A percentile compares a stretch with the other conserved stretches of the same genome.
phyloP scores from a whole-genome alignment of 2,797 vertebrate genomes.

The Eulemur mongoz region DNA sequence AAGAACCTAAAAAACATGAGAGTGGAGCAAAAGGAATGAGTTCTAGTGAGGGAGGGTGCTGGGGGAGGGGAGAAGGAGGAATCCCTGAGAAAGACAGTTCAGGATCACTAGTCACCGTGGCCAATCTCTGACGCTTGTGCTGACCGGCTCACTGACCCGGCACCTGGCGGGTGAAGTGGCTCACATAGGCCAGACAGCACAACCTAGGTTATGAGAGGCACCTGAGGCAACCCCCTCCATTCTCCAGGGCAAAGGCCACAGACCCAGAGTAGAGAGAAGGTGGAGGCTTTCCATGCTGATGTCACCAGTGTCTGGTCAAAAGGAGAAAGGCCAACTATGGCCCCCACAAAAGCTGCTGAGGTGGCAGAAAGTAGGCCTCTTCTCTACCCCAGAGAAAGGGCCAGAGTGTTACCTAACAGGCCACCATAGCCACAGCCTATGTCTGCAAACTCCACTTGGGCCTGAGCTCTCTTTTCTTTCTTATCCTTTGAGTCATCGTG shows the following conservation, averaged over 20 bases:
- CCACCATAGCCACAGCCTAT: slow-evolving; percentile 97
- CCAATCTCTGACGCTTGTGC: slow-evolving; percentile 74
- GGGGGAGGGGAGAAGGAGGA: neutral
- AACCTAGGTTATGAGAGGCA: slow-evolving; percentile 23
- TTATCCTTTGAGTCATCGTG: slow-evolving; percentile 75
- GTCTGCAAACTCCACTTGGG: slow-evolving; percentile 94
- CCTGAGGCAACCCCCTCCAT: slow-evolving; percentile 49
- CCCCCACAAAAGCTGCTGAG: slow-evolving; percentile 55
- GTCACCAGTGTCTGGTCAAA: slow-evolving; percentile 52
- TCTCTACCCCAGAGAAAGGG: neutral
- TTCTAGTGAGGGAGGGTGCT: neutral
- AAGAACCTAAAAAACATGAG: neutral
- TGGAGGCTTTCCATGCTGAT: slow-evolving; percentile 32
- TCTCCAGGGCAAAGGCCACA: slow-evolving; percentile 62
- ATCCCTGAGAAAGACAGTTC: slow-evolving; percentile 71
- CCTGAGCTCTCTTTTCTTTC: slow-evolving; percentile 53
- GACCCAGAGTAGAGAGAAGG: slow-evolving; percentile 46
- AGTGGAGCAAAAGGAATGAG: neutral
- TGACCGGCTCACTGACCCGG: slow-evolving; percentile 74
- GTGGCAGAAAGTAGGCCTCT: slow-evolving; percentile 38
- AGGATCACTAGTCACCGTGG: slow-evolving; percentile 69
- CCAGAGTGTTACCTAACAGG: slow-evolving; percentile 89
- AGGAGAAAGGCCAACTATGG: slow-evolving; percentile 56
- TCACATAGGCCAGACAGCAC: slow-evolving; percentile 50
- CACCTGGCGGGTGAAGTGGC: slow-evolving; percentile 58